phyloP scores from a whole-genome alignment of 23 tunicate species.

The Pegea sp. region DNA sequence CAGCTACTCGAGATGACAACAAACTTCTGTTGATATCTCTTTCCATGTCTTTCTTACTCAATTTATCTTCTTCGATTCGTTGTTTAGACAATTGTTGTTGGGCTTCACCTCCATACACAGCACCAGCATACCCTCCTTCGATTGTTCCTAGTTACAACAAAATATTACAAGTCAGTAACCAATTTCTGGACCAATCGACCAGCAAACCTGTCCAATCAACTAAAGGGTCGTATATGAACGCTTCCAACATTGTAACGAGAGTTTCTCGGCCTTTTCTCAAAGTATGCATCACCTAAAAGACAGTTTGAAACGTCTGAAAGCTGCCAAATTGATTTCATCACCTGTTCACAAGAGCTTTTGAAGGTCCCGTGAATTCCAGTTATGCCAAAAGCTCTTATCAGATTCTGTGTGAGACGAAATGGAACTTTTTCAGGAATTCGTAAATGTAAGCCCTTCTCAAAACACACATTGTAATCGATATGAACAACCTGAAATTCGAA shows the following conservation, averaged over 20 bases:
- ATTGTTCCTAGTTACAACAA: conserved; percentile 29
- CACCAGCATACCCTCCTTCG: conserved; percentile 98
- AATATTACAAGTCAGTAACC: not conserved
- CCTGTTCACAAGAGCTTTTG: conserved; percentile 77
- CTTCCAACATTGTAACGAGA: conserved; percentile 77
- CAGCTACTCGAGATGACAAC: conserved; percentile 75
- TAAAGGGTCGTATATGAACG: conserved; percentile 92
- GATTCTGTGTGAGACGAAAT: conserved; percentile 80
- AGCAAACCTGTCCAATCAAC: conserved; percentile 95
- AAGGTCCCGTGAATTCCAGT: conserved; percentile 81
- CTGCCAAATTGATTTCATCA: no score
- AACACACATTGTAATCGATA: conserved; percentile 98
- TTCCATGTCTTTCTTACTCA: conserved; percentile 88
- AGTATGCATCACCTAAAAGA: conserved; percentile 47
- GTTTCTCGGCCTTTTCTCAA: conserved; percentile 92
- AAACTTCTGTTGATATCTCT: conserved; percentile 85
- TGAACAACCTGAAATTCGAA: conserved; percentile 63
- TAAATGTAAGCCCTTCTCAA: conserved; percentile 83
- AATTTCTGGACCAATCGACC: not conserved
- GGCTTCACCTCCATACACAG: conserved; percentile 87
- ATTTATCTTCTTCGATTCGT: conserved; percentile 22
- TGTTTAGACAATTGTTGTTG: conserved; percentile 22
- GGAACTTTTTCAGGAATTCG: conserved; percentile 95
- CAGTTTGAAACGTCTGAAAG: no score
- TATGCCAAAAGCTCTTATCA: conserved; percentile 61